Evolutionary conservation across 1,140 invertebrate genomes (phyloP).

Genomic region (Aphaenogaster ashmeadi): DNA sequence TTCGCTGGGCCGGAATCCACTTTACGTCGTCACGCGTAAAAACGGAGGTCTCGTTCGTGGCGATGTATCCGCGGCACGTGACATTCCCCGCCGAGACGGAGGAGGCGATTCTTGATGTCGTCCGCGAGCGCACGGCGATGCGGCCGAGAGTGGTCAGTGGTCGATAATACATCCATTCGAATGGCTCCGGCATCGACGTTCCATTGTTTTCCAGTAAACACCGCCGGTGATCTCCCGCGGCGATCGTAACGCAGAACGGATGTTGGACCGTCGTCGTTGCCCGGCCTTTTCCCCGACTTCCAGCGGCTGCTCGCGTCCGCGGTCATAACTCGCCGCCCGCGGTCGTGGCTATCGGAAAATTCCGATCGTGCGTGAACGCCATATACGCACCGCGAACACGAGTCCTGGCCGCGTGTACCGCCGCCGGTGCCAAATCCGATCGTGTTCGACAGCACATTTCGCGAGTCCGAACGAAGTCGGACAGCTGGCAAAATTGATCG

Average conservation of each 20-base stretch:
- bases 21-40: constrained; percentile 36
- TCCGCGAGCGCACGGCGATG: neutral
- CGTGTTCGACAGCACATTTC: constrained; percentile 60
- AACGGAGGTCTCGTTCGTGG: constrained; percentile 5
- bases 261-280: constrained; percentile 65
- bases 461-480: constrained; percentile 71
- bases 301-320: constrained; percentile 70
- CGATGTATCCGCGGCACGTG: constrained; percentile 18
- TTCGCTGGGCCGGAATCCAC: neutral
- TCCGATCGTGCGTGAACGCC: constrained; percentile 80
- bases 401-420: neutral
- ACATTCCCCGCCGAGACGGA: constrained; percentile 32
- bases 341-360: constrained; percentile 82
- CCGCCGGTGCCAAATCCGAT: constrained; percentile 30
- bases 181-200: constrained; percentile 55
- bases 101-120: neutral
- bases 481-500: constrained; percentile 29
- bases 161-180: constrained; percentile 24
- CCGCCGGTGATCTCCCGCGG: constrained; percentile 57
- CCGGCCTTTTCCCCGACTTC: constrained; percentile 46
- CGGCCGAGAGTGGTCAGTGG: constrained; percentile 6
- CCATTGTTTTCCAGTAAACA: constrained; percentile 75
- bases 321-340: constrained; percentile 78
- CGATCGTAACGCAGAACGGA: constrained; percentile 72
- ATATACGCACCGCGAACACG: constrained; percentile 75